These are phyloP conservation scores for Boulengeromyrus knoepffleri DNA, from an alignment of 2,113 vertebrate species.

Conservation along the genomic window DNA sequence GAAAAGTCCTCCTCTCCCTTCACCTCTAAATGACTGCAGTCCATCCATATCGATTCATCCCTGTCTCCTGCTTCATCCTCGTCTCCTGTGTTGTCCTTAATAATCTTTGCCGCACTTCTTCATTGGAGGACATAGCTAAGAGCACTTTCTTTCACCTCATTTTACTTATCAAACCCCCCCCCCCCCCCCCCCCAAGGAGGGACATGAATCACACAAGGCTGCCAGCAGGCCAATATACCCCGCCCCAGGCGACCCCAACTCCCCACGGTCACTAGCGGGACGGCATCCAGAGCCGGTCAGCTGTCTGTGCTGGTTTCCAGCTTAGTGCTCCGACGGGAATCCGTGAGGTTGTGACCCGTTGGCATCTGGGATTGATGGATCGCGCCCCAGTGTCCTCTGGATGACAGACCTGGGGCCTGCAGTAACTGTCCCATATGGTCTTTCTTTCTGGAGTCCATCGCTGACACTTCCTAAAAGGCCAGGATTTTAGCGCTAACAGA, in stretches of 20 bases:
- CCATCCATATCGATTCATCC: not conserved
- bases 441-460: not conserved
- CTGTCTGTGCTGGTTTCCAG: slow-evolving; percentile 16
- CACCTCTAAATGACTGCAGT: not conserved
- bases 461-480: slow-evolving; percentile 13
- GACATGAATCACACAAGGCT: slow-evolving; percentile 41
- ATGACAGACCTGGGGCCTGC: not conserved
- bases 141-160: slow-evolving; percentile 33
- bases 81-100: not conserved
- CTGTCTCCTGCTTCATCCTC: not conserved
- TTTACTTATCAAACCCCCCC: slow-evolving; percentile 48
- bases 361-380: not conserved
- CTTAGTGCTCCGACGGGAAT: not conserved
- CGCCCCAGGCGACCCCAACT: slow-evolving; percentile 18
- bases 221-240: slow-evolving; percentile 23
- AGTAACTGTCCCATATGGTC: not conserved
- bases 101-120: not conserved
- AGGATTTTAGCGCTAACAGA: slow-evolving; percentile 35
- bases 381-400: not conserved
- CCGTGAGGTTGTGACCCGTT: not conserved
- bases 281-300: slow-evolving; percentile 38
- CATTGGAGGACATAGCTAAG: not conserved
- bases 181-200: slow-evolving; percentile 26
- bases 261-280: slow-evolving; percentile 36
- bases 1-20: not conserved